Evolutionary conservation across 35 echinoderm and acorn worm species (phyloP), one percentile per base, ranked within the genome.

Genomic region (Apostichopus californicus): DNA sequence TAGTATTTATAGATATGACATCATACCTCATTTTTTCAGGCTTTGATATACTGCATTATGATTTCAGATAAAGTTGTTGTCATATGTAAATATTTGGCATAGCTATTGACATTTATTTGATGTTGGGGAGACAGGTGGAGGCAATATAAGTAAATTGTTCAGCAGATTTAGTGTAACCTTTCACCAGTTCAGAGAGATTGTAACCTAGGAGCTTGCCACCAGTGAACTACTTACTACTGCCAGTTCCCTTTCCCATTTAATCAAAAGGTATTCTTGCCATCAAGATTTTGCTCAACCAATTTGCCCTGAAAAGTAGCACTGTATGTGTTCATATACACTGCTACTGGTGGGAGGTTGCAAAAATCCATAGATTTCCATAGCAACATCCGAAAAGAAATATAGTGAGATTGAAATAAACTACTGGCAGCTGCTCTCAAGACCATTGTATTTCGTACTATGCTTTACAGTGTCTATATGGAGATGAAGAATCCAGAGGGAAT

Each of bases 71-170:
- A 46, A 46, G 2, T 46, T 46, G 34, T 14, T 68, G 64, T 68
- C 64, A 68, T 68, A 18, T 68, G 64, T 68, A 68, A 68, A 68
- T 68, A 68, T 68, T 68, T 68, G 64, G 64, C 64, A 68, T 68
- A 68, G 64, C 64, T 68, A 68, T 68, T 68, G 18, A 8, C 64
- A 68, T 14, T 68, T 68, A 68, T 68, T 68, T 68, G 64, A 11
- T 68, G 18, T 68, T 68, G 64, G 64, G 11, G 64, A 68, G 64
- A 68, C 64, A 68, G 64, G 64, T 68, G 64, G 11, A 68, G 64
- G 34, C 34, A 46, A 46, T 46, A 46, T 46, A 46, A 46, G 34
- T 4, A 46, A 46, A 3, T 46, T 46, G 34, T 46, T 46, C 34
- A 46, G 34, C 34, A 46, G 34, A 46, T 46, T 46, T 46, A 68